Base-by-base conservation (phyloP, 2,888 invertebrate genomes). In the Pardosa pseudoannulata region DNA sequence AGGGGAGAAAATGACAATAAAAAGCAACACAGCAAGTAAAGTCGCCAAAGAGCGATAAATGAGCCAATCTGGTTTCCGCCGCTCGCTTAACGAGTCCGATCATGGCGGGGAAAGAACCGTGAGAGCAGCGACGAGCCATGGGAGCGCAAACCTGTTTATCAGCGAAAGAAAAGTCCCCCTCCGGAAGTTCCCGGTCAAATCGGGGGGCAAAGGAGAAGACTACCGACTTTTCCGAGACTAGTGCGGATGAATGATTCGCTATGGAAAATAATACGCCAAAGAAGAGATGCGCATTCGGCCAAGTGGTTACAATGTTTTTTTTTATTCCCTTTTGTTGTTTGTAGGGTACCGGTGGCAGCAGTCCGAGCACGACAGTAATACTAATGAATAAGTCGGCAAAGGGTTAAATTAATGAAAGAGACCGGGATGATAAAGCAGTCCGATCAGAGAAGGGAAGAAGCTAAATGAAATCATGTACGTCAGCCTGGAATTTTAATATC, bases 111-210 rank as follows among this genome's bases (percentile, higher is more conserved):
- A 85, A 73, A 67, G 83, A 86, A 74, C 74, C 85, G 85, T 86
- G 85, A 86, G 85, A 86, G 85, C 73, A 78, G 23, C 83, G 83
- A 32, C 31, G 67, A 78, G n/a, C 73, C 85, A 79, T 86, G 85
- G 85, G 85, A 86, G 79, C 79, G 70, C 79, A 86, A 86, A 86
- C 85, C 85, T 86, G 85, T 86, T 86, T 86, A 86, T 79, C 74
- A 28, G 68, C 70, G 64, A 56, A 78, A 82, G 39, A 75, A 74
- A 75, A 62, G 64, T 72, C 72, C 83, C 76, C 73, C 83, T 79
- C 85, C 85, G 85, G 85, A 86, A 86, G 85, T 86, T 68, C 56
- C 68, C 74, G 74, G 85, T 70, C 79, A 75, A 70, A 67, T 74
- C 65, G 74, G 79, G 83, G 83, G 75, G 67, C 41, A 27, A 41